These are phyloP conservation scores for Zaprionus obscuricornis DNA, from an alignment of 2,888 invertebrate species.

Conservation along the genomic window DNA sequence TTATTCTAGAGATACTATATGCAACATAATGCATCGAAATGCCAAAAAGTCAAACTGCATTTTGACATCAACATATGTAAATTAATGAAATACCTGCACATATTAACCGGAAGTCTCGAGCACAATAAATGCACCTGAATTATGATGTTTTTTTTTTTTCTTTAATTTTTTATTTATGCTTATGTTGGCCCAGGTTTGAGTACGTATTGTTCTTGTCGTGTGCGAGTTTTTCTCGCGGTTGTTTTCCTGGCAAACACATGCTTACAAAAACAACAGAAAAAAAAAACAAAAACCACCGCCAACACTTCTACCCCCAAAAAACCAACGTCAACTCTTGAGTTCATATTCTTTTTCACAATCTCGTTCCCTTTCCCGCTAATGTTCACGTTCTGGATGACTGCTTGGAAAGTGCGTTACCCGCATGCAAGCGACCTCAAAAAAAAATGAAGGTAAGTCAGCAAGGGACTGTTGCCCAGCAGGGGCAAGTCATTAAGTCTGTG, in stretches of 20 bases:
- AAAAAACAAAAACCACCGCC: too few species aligned
- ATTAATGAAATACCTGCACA: conserved; percentile 50
- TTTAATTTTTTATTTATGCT: conserved; percentile 8
- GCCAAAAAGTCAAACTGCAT: conserved; percentile 17
- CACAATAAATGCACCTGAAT: conserved; percentile 70
- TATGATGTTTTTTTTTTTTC: conserved; percentile 56
- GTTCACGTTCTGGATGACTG: conserved; percentile 68
- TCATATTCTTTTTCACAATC: conserved; percentile 7
- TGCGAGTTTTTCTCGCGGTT: conserved; percentile 21
- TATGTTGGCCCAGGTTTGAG: not conserved
- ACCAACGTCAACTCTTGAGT: conserved; percentile 24
- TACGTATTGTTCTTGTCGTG: conserved; percentile 6
- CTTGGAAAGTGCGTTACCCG: conserved; percentile 62
- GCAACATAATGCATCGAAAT: not conserved
- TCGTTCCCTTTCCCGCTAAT: conserved; percentile 6
- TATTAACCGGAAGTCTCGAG: conserved; percentile 64
- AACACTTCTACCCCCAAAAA: too few species aligned
- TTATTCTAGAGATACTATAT: too few species aligned
- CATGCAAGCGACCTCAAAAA: conserved; percentile 37
- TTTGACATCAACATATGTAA: conserved; percentile 39
- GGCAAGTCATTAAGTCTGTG: conserved; percentile 60
- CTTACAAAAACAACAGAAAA: too few species aligned
- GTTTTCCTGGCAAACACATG: conserved; percentile 29
- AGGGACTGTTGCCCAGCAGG: conserved; percentile 23
- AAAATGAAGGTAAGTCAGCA: conserved; percentile 26